phyloP scores from a whole-genome alignment of 2,113 vertebrate species.

The Epinephelus lanceolatus region DNA sequence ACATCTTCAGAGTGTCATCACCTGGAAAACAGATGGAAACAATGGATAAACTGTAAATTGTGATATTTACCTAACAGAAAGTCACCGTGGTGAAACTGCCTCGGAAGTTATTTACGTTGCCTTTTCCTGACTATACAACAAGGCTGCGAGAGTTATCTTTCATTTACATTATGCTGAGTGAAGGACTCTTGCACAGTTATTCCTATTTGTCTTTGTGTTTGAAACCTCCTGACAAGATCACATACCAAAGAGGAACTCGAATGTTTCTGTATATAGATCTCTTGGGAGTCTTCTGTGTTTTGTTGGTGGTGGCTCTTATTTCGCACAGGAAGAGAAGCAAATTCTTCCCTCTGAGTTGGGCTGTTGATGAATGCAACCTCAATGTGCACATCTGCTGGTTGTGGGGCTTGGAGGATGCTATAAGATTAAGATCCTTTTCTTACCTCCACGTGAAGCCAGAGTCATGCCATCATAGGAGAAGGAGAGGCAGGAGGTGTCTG shows the following conservation, averaged over 20 bases:
- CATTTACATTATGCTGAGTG: slow-evolving; percentile 41
- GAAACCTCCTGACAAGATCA: slow-evolving; percentile 27
- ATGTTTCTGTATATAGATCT: slow-evolving; percentile 3
- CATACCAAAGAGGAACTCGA: background rate
- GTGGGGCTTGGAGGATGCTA: background rate
- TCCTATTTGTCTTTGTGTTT: slow-evolving; percentile 41
- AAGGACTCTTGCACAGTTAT: slow-evolving; percentile 35
- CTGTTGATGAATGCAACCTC: background rate
- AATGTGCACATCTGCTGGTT: background rate
- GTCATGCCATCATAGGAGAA: slow-evolving; percentile 94
- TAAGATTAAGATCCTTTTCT: background rate
- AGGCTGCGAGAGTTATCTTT: slow-evolving; percentile 19
- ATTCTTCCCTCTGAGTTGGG: background rate
- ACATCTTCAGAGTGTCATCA: slow-evolving; percentile 95
- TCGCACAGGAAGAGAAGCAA: slow-evolving; percentile 10
- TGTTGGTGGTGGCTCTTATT: slow-evolving; percentile 17
- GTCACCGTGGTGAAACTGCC: background rate
- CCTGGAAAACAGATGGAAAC: slow-evolving; percentile 79
- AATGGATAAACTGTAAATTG: slow-evolving; percentile 6
- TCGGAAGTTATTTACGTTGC: slow-evolving; percentile 10
- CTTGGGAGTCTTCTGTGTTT: background rate
- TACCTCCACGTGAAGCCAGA: slow-evolving; percentile 95
- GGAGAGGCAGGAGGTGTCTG: slow-evolving; percentile 91
- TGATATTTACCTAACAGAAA: slow-evolving; percentile 9
- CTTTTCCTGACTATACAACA: slow-evolving; percentile 11